Evolutionary conservation across 2,888 invertebrate species (phyloP).

Genomic region (Dicyrtoma fusca): DNA sequence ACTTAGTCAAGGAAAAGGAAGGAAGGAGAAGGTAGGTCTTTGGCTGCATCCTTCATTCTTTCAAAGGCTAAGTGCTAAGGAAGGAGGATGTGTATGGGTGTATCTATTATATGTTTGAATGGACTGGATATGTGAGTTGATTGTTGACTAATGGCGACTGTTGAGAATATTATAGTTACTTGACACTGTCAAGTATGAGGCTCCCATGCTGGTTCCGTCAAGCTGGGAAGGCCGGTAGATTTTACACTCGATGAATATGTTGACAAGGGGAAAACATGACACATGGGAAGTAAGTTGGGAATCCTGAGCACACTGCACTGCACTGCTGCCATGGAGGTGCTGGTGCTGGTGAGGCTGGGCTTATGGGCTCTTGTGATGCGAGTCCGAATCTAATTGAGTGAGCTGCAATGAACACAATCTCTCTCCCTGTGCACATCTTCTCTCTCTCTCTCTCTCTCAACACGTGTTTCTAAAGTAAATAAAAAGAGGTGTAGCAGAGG

Average conservation of each 20-base stretch:
- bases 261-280: conserved; percentile 12
- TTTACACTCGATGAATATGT: conserved; percentile 15
- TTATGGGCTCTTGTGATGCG: not conserved
- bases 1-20: not conserved
- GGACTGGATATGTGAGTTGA: not conserved
- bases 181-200: too few relatives aligned
- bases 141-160: conserved; percentile 15
- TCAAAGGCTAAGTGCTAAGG: too few relatives aligned
- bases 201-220: conserved; percentile 10
- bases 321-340: too few relatives aligned
- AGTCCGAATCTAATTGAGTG: conserved; percentile 14
- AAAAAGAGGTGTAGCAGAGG: not conserved
- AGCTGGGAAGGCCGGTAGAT: too few relatives aligned
- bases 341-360: too few relatives aligned
- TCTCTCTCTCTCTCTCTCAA: not conserved
- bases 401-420: too few relatives aligned
- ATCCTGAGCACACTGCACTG: too few relatives aligned
- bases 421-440: conserved; percentile 10
- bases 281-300: not conserved
- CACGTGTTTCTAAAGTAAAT: conserved; percentile 18
- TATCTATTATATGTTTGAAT: not conserved
- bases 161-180: not conserved
- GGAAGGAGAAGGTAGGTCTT: not conserved
- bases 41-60: too few relatives aligned
- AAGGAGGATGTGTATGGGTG: not conserved